Evolutionary conservation across 1,140 invertebrate genomes (phyloP), one percentile per base, ranked within the genome.

Genomic region (Drosophila pruinosa): DNA sequence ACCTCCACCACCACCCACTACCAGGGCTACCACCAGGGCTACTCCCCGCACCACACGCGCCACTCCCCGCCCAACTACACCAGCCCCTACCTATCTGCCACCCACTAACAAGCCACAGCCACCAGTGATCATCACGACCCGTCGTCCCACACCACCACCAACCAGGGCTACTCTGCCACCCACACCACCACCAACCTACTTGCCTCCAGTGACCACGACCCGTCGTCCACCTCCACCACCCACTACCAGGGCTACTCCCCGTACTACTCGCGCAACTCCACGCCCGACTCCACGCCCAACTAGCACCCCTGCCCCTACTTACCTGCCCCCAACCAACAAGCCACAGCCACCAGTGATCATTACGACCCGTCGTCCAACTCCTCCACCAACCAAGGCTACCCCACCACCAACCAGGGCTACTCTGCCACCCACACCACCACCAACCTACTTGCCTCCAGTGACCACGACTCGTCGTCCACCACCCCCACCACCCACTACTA

Each of bases 391-490:
- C 15, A 53, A 62, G 43, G 15, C 56, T 3, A 28, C 28, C n/a
- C 31, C 31, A 34, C 31, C 31, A 34, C 28, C 28, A 31, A 31
- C 28, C n/a, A 28, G 26, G 26, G 26, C 52, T 54, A 54, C 52
- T n/a, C 54, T 36, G 72, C 68, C 38, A 39, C 15, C n/a, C n/a
- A 58, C 50, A 21, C 54, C 71, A 26, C 48, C 68, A 28, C 47
- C 78, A 41, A 79, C 82, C 22, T 76, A 82, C 31, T 53, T 75
- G 57, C 80, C 70, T 4, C 69, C 79, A 21, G 77, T 70, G 10
- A 72, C 72, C 12, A 41, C 36, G 4, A 71, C 63, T 43, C 63
- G 59, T 21, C 19, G 8, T 4, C 54, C 78, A 14, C 69, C n/a
- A n/a, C n/a, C 74, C 1, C 62, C 43, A 14, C 76, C 78, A 28